phyloP scores from a whole-genome alignment of 2,113 vertebrate genomes.

The Grammomys dolichurus region DNA sequence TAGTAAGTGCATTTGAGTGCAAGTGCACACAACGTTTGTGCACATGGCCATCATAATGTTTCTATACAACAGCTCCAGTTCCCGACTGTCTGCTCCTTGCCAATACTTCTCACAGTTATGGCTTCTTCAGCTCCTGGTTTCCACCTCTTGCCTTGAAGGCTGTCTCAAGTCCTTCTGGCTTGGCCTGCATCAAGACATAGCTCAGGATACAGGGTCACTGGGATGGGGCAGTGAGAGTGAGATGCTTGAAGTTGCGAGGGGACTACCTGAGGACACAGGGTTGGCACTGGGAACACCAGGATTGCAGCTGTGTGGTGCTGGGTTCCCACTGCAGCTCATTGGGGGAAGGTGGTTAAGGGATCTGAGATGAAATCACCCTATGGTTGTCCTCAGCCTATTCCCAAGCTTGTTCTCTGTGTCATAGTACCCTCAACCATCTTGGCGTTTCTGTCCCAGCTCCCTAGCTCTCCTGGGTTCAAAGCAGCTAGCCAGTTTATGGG shows the following conservation, averaged over 20 bases:
- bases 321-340: background rate
- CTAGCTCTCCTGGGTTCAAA: background rate
- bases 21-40: background rate
- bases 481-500: background rate
- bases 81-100: background rate
- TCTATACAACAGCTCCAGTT: background rate
- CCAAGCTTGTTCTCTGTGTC: accelerated
- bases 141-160: background rate
- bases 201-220: background rate
- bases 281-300: background rate
- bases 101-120: background rate
- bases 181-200: background rate
- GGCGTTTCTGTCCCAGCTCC: background rate
- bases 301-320: background rate
- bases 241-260: background rate
- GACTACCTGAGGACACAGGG: background rate
- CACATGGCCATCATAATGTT: background rate
- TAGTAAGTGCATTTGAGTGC: background rate
- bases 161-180: background rate
- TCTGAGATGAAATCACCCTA: background rate
- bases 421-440: background rate
- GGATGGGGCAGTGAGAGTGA: background rate
- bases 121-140: background rate
- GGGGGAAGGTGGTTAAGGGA: background rate
- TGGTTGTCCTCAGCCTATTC: background rate